A percentile compares a stretch with the other conserved stretches of the same genome.
Evolutionary conservation across 2,888 invertebrate genomes (phyloP).

Genomic region (Andrena camellia): DNA sequence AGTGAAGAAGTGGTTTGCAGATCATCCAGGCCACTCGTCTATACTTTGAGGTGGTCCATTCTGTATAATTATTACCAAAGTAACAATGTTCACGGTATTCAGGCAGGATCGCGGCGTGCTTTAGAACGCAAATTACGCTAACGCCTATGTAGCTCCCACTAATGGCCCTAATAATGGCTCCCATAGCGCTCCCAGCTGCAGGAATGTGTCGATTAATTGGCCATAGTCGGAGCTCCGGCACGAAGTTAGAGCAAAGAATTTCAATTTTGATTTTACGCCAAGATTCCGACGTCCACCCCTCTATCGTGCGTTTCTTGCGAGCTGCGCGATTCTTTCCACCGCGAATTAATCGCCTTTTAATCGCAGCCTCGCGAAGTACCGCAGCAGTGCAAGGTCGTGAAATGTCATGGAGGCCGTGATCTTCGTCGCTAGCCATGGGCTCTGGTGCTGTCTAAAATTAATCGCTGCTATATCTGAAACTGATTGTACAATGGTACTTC

Average conservation of each 20-base stretch:
- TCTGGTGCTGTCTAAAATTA: not conserved
- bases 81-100: not conserved
- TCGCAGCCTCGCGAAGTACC: slow-evolving; percentile 17
- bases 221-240: not conserved
- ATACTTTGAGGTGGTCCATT: not conserved
- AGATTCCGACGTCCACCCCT: slow-evolving; percentile 14
- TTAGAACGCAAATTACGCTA: not conserved
- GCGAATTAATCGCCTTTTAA: slow-evolving; percentile 48
- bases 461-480: not conserved
- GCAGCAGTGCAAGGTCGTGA: not conserved
- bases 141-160: slow-evolving; percentile 4
- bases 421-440: not conserved
- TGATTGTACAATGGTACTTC: not conserved
- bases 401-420: not conserved
- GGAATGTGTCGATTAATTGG: slow-evolving; percentile 45
- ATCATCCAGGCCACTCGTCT: too few species aligned
- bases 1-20: too few species aligned
- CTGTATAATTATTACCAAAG: not conserved
- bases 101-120: not conserved
- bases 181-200: not conserved
- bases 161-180: slow-evolving; percentile 36
- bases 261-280: slow-evolving; percentile 48
- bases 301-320: slow-evolving; percentile 21
- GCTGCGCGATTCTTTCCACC: not conserved
- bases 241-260: slow-evolving; percentile 45